Evolutionary conservation across 2,888 invertebrate genomes (phyloP), one percentile per base, ranked within the genome.

Genomic region (Chouioia cunea): DNA sequence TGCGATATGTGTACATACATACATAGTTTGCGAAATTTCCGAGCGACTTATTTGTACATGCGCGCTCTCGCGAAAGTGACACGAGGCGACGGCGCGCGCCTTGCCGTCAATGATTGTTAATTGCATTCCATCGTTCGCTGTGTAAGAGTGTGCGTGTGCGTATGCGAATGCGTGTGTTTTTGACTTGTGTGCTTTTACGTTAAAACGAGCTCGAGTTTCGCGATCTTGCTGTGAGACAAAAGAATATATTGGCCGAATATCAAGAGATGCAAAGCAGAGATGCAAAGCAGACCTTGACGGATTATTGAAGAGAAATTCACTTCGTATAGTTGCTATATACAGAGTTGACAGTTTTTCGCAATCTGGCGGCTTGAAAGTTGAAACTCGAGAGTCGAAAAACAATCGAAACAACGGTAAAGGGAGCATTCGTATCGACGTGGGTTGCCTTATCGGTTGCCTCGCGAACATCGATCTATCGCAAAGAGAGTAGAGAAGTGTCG

Each of bases 51-150:
- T 43, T 62, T 56, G 66, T 50, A n/a, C 44, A 48, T 64, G 60
- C 56, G 64, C 64, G 36, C 47, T 70, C 65, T 48, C 65, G 60
- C 56, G 70, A 58, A 60, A 60, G 27, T 60, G 59, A 65, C 63
- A 63, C 64, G 67, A 64, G 58, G 53, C 62, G 63, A 59, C 63
- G 66, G 52, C 43, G n/a, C 43, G 14, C 54, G 22, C 65, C 53
- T 54, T 65, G 71, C 57, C 66, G 65, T 46, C 46, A 65, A 59
- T 70, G 54, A 65, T 65, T 50, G 65, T 70, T 48, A 64, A 44
- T 27, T 44, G 46, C 63, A 43, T 53, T 66, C 48, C 44, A 46
- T 18, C 56, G 56, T 15, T n/a, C 48, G 22, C 20, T 52, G 36
- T 10, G 36, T n/a, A n/a, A n/a, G n/a, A n/a, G n/a, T n/a, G n/a